A percentile compares a stretch with the other conserved stretches of the same genome.
Conservation (phyloP, 2,113 vertebrate genomes). For the Desmodus rotundus region DNA sequence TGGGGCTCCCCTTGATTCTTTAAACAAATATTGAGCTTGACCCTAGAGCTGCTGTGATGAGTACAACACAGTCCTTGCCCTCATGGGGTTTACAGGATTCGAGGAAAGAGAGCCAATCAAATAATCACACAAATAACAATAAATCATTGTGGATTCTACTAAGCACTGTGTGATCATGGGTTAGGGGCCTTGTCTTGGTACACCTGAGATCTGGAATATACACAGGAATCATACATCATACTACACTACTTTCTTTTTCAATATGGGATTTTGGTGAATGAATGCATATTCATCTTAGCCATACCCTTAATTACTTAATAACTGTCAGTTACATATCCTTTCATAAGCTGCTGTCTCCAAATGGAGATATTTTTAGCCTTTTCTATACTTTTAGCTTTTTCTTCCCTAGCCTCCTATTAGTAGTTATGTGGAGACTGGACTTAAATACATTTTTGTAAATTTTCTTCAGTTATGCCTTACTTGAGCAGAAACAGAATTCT, state of each 20-base stretch:
- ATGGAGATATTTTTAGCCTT: slow-evolving; percentile 52
- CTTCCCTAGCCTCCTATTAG: background rate
- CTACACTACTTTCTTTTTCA: background rate
- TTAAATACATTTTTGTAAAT: background rate
- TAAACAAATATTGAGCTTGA: background rate
- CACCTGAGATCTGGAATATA: background rate
- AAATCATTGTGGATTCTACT: background rate
- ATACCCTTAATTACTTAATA: slow-evolving; percentile 34
- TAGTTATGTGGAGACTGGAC: background rate
- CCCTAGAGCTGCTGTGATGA: background rate
- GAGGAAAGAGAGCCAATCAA: background rate
- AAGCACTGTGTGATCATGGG: background rate
- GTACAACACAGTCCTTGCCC: background rate
- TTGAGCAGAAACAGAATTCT: background rate
- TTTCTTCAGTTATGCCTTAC: background rate
- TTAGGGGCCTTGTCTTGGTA: background rate
- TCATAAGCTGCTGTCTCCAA: slow-evolving; percentile 22
- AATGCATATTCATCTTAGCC: slow-evolving; percentile 24
- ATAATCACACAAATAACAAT: background rate
- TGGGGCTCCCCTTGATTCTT: background rate
- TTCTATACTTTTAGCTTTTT: background rate
- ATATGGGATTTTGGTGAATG: slow-evolving; percentile 28
- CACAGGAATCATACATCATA: rapidly evolving
- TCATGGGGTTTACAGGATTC: background rate
- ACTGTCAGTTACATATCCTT: background rate